Conservation (phyloP, 1,140 invertebrate species). For the Lordiphosa stackelbergi region DNA sequence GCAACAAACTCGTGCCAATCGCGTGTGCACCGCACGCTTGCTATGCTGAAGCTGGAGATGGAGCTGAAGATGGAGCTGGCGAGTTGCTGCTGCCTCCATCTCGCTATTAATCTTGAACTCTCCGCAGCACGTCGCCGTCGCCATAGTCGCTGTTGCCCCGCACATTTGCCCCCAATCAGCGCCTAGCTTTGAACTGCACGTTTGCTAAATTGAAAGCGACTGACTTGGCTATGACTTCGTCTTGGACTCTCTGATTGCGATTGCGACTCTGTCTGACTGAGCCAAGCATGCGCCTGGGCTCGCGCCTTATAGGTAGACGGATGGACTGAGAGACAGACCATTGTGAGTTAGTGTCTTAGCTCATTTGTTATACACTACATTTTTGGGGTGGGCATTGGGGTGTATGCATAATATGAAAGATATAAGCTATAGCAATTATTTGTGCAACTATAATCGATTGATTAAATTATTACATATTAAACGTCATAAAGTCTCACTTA, state of each 20-base stretch:
- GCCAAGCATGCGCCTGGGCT: constrained; percentile 55
- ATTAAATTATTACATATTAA: too few relatives aligned
- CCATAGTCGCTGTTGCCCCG: constrained; percentile 30
- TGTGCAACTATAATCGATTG: too few relatives aligned
- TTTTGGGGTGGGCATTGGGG: too few relatives aligned
- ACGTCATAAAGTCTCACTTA: too few relatives aligned
- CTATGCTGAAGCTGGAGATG: constrained; percentile 2
- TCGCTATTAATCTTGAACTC: constrained; percentile 63
- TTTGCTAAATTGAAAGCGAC: constrained; percentile 74
- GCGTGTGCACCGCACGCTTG: constrained; percentile 71
- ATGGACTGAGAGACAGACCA: constrained; percentile 6
- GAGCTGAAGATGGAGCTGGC: constrained; percentile 23
- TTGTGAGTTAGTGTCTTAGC: constrained; percentile 21
- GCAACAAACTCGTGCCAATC: constrained; percentile 73
- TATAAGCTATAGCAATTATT: too few relatives aligned
- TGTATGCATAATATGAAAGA: neutral
- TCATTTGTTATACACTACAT: constrained; percentile 21
- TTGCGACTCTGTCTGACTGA: constrained; percentile 22
- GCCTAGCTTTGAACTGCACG: constrained; percentile 70
- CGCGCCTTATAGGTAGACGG: constrained; percentile 47
- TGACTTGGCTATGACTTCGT: constrained; percentile 41
- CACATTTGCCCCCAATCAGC: constrained; percentile 70
- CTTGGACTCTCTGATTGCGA: constrained; percentile 27
- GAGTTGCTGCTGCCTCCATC: constrained; percentile 37
- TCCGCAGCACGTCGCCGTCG: constrained; percentile 30